These are phyloP conservation scores for Helostoma temminkii DNA, from an alignment of 2,797 vertebrate genomes.

Conservation along the genomic window DNA sequence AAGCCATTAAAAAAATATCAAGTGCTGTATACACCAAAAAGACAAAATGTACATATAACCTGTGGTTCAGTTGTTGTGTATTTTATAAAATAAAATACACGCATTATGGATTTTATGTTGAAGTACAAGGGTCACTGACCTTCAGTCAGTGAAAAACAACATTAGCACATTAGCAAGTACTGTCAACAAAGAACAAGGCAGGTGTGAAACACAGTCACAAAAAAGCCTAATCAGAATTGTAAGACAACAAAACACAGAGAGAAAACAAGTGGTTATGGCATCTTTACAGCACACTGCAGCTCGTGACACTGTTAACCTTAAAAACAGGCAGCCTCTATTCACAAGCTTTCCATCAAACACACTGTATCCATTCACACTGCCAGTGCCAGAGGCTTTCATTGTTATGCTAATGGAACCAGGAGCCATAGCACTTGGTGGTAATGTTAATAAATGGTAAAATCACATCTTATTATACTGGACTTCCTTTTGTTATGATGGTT, in stretches of 20 bases:
- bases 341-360: slow-evolving; percentile 75
- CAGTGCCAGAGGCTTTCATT: slow-evolving; percentile 80
- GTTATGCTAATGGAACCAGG: slow-evolving; percentile 82
- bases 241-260: slow-evolving; percentile 52
- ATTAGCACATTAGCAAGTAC: slow-evolving; percentile 19
- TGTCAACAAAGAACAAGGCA: slow-evolving; percentile 52
- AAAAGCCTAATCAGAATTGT: slow-evolving; percentile 25
- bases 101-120: slow-evolving; percentile 1
- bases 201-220: slow-evolving; percentile 40
- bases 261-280: slow-evolving; percentile 24
- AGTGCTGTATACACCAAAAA: not conserved
- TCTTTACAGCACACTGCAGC: slow-evolving; percentile 40
- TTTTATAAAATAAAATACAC: slow-evolving; percentile 13
- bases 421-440: slow-evolving; percentile 67
- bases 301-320: slow-evolving; percentile 58
- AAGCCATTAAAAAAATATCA: slow-evolving; percentile 21
- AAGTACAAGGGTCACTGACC: slow-evolving; percentile 25
- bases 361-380: slow-evolving; percentile 60
- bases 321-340: slow-evolving; percentile 67
- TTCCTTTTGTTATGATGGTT: slow-evolving; percentile 72
- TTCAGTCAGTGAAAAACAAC: slow-evolving; percentile 13
- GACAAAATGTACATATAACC: slow-evolving; percentile 16
- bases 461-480: slow-evolving; percentile 76
- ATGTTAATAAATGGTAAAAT: slow-evolving; percentile 83
- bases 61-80: not conserved